phyloP scores from a whole-genome alignment of 2,113 vertebrate species.

The Sylvilagus bachmani region DNA sequence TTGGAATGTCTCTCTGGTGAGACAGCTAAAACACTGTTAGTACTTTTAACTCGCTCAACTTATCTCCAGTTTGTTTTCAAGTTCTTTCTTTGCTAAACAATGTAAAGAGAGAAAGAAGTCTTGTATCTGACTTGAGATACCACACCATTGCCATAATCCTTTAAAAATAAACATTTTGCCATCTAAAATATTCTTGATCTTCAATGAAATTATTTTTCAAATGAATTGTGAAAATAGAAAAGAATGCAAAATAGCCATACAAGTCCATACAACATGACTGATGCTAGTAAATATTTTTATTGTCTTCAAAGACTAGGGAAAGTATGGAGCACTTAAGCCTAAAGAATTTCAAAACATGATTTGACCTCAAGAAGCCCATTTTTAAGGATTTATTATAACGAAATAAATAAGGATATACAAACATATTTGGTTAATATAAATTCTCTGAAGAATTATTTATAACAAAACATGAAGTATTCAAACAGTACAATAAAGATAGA shows the following conservation, averaged over 20 bases:
- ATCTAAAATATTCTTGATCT: constrained; percentile 26
- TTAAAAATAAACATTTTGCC: constrained; percentile 51
- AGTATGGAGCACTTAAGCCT: constrained; percentile 14
- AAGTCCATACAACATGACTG: neutral
- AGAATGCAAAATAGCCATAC: neutral
- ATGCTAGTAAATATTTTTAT: neutral
- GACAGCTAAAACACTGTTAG: constrained; percentile 29
- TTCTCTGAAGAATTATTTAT: neutral
- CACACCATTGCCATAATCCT: neutral
- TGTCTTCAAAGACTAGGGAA: neutral
- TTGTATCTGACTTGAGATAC: constrained; percentile 27
- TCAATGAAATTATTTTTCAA: constrained; percentile 8
- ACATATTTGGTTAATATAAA: neutral
- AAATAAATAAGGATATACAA: neutral
- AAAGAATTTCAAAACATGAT: neutral
- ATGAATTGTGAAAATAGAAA: constrained; percentile 1
- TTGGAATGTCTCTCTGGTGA: constrained; percentile 74
- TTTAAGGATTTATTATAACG: neutral
- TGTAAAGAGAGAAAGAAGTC: neutral
- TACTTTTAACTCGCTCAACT: constrained; percentile 31
- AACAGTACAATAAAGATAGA: neutral
- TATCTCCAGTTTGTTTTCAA: constrained; percentile 13
- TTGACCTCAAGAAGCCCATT: neutral
- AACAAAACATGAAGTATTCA: neutral
- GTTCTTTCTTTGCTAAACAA: neutral